Percentiles rank a stretch among this genome's conserved stretches.
Evolutionary conservation across 2,888 invertebrate genomes (phyloP).

Genomic region (Anaspis maculata): DNA sequence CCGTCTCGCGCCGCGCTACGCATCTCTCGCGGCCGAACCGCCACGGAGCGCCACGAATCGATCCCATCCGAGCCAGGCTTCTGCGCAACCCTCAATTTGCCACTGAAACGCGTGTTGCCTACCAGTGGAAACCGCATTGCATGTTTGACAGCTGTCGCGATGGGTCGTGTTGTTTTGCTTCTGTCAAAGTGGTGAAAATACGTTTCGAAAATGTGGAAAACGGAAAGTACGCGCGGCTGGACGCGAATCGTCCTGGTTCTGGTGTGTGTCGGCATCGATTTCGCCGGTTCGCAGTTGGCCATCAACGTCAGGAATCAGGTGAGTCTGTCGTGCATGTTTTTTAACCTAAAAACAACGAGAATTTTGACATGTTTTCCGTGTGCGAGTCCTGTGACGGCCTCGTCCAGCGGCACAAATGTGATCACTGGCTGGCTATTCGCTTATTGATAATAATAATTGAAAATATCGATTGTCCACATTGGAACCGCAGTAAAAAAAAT

Average conservation of each 20-base stretch:
- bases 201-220: constrained; percentile 14
- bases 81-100: constrained; percentile 4
- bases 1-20: no score
- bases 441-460: no score
- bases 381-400: no score
- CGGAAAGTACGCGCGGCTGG: no score
- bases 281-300: constrained; percentile 31
- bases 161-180: constrained; percentile 20
- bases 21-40: constrained; percentile 12
- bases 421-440: no score
- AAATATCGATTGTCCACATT: no score
- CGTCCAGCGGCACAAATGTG: no score
- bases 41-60: constrained; percentile 20
- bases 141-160: constrained; percentile 21
- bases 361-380: no score
- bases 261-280: constrained; percentile 22
- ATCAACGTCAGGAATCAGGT: constrained; percentile 41
- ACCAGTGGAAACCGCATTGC: constrained; percentile 22
- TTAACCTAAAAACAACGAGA: constrained; percentile 23
- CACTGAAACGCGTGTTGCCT: constrained; percentile 26
- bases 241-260: no score
- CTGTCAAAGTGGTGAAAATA: constrained; percentile 18
- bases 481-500: no score
- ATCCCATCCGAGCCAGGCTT: constrained; percentile 11
- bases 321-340: constrained; percentile 22